Evolutionary conservation across 37 sponge, comb jelly and placozoan genomes (phyloP).

Genomic region (Ianthella basta): DNA sequence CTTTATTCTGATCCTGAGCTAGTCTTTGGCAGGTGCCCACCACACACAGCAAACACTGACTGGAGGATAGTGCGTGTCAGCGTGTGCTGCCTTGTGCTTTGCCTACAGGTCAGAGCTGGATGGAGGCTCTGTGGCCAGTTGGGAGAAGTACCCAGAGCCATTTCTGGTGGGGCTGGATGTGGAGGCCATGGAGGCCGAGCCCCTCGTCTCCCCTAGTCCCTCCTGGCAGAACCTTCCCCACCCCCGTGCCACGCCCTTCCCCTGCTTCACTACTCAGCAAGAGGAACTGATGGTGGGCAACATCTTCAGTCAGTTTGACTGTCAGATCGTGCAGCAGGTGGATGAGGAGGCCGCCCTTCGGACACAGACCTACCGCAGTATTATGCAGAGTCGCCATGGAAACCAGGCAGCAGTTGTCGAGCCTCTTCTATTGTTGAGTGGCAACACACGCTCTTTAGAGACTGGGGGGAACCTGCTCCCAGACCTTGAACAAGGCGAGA

Average conservation of each 20-base stretch:
- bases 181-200: background rate
- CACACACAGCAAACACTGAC: background rate
- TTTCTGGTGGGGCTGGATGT: conserved; percentile 66
- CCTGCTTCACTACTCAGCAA: conserved; percentile 54
- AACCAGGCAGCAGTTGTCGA: background rate
- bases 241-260: conserved; percentile 46
- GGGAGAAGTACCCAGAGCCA: conserved; percentile 68
- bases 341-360: background rate
- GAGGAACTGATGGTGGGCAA: conserved; percentile 59
- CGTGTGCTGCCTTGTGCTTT: background rate
- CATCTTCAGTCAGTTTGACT: conserved; percentile 48
- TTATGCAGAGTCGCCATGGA: background rate
- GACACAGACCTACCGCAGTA: background rate
- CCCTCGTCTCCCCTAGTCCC: background rate
- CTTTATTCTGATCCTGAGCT: conserved; percentile 18
- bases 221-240: conserved; percentile 72
- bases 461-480: background rate
- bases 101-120: conserved; percentile 62
- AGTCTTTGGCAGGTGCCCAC: conserved; percentile 62
- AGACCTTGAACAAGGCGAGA: background rate
- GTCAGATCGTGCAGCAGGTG: background rate
- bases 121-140: conserved; percentile 45
- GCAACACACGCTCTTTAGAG: background rate
- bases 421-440: conserved; percentile 21
- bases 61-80: background rate